A percentile compares a stretch with the other conserved stretches of the same genome.
Evolutionary conservation across 2,113 vertebrate genomes (phyloP).

Genomic region (Hemiscyllium ocellatum): DNA sequence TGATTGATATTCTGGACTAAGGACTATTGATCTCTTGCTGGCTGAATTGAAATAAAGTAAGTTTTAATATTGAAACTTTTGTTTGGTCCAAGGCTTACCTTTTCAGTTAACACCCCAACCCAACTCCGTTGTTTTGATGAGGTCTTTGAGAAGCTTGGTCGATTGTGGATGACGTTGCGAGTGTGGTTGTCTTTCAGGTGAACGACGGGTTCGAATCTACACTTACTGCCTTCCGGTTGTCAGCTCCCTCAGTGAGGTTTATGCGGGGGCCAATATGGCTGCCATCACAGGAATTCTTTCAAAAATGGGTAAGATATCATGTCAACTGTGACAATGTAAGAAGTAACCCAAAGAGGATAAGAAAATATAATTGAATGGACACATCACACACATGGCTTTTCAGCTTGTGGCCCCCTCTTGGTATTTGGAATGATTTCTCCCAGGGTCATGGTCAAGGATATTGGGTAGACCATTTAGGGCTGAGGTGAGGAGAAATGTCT

Average conservation of each 20-base stretch:
- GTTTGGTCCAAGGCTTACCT: too few relatives aligned
- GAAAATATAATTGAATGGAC: neutral
- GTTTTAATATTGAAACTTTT: too few relatives aligned
- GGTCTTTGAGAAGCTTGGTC: too few relatives aligned
- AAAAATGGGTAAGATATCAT: neutral
- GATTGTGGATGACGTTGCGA: neutral
- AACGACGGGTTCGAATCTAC: constrained; percentile 27
- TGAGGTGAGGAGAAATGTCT: too few relatives aligned
- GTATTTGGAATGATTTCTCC: neutral
- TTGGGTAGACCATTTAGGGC: too few relatives aligned
- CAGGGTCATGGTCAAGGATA: too few relatives aligned
- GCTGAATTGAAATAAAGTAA: too few relatives aligned
- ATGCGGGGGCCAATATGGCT: neutral
- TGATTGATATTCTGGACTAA: too few relatives aligned
- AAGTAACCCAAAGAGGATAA: neutral
- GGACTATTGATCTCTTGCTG: too few relatives aligned
- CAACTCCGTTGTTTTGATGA: neutral
- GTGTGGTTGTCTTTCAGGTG: neutral
- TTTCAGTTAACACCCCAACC: too few relatives aligned
- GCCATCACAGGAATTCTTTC: neutral
- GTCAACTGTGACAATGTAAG: neutral
- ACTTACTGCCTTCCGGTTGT: constrained; percentile 17
- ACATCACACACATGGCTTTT: neutral
- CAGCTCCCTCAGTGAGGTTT: neutral
- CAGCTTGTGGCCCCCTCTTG: neutral